These are phyloP conservation scores for Phortica okadai DNA, from an alignment of 2,888 invertebrate species.

Conservation along the genomic window DNA sequence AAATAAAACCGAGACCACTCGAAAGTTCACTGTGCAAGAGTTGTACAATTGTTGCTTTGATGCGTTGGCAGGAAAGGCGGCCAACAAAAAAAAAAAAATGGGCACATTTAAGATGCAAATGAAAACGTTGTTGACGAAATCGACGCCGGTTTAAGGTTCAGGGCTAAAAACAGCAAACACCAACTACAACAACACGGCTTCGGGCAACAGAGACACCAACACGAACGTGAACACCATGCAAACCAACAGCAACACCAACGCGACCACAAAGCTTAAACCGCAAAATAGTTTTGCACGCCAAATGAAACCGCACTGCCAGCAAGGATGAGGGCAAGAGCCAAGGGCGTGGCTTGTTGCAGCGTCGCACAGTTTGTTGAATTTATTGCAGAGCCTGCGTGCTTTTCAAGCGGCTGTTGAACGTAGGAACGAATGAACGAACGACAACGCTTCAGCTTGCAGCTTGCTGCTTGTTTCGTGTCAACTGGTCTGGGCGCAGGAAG, in stretches of 20 bases:
- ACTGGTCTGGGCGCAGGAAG: not conserved
- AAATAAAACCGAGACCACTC: not conserved
- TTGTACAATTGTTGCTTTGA: not conserved
- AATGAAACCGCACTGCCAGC: slow-evolving; percentile 40
- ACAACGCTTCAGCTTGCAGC: not conserved
- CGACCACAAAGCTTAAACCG: slow-evolving; percentile 51
- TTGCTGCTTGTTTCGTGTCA: slow-evolving; percentile 32
- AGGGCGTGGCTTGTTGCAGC: not conserved
- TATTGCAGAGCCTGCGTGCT: no score
- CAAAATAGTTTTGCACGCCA: slow-evolving; percentile 52
- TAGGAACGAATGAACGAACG: no score
- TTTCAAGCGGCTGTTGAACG: no score
- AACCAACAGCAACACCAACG: not conserved
- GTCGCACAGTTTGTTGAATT: no score
- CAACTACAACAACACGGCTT: slow-evolving; percentile 5
- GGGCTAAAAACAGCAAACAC: not conserved
- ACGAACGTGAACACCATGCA: not conserved
- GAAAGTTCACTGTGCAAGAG: not conserved
- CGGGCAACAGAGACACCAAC: not conserved
- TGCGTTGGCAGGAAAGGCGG: no score
- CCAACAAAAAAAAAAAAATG: no score
- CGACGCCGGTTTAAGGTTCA: no score
- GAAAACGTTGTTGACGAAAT: no score
- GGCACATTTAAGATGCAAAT: not conserved
- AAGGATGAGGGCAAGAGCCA: not conserved